A percentile compares a stretch with the other conserved stretches of the same genome.
These are phyloP conservation scores for Oriolus oriolus DNA, from an alignment of 2,113 vertebrate genomes.

Conservation along the genomic window DNA sequence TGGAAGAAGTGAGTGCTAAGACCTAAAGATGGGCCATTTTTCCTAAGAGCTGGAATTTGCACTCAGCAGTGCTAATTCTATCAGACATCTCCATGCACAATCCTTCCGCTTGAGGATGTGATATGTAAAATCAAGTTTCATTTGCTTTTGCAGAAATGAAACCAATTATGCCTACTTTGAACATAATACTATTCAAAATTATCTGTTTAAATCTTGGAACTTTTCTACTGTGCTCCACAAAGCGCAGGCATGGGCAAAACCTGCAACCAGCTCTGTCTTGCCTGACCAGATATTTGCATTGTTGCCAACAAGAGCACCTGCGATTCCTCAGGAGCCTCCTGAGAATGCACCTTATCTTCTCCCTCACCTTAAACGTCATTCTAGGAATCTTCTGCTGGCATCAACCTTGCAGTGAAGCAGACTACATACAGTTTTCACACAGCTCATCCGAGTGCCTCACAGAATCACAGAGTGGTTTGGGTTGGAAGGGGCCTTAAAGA, in stretches of 20 bases:
- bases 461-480: not conserved
- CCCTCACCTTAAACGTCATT: not conserved
- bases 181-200: not conserved
- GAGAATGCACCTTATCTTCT: not conserved
- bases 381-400: not conserved
- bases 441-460: not conserved
- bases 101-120: not conserved
- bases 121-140: not conserved
- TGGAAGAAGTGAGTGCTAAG: not conserved
- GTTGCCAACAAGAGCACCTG: not conserved
- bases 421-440: not conserved
- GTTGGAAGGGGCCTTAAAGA: not conserved
- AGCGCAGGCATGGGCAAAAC: not conserved
- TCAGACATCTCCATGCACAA: not conserved
- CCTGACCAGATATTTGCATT: not conserved
- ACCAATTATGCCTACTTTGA: not conserved
- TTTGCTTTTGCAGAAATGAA: not conserved
- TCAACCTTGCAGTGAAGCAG: not conserved
- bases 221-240: not conserved
- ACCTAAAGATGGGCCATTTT: not conserved
- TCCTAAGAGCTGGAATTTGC: not conserved
- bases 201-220: not conserved
- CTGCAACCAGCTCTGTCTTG: not conserved
- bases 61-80: not conserved
- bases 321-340: not conserved